Evolutionary conservation across 2,888 invertebrate genomes (phyloP), one percentile per base, ranked within the genome.

Genomic region (Tachina grossa): DNA sequence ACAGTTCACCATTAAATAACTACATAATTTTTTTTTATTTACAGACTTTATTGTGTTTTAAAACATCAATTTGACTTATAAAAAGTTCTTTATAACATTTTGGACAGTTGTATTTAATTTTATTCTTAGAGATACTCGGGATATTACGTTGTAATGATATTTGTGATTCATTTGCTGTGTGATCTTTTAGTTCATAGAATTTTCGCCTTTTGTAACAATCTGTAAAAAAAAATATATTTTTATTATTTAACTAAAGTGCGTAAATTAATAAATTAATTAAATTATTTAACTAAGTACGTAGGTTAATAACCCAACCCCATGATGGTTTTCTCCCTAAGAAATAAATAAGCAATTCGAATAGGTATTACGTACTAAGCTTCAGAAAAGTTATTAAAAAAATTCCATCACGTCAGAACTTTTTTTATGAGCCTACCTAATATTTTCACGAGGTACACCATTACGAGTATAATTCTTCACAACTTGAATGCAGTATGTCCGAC

Each of bases 61-160:
- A 94, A 91, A 97, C 96, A 91, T 98, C 97, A 31, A 96, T 96
- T 6, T 97, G 95, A 13, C 96, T 96, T 87, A 98, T 93, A 89
- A 94, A 94, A 80, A 97, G 92, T 8, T 94, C 94, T 88, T 95
- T 93, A 3, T 94, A 93, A 92, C 98, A 98, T 88, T 92, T 93
- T 11, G 94, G 93, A 91, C 98, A 98, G 88, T 94, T 94, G 93
- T 95, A 97, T 59, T 83, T 83, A 41, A 83, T 65, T 39, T 80
- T 72, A 16, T 85, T 79, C 49, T 84, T 85, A 31, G 43, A 22
- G 16, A 55, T 61, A 14, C 47, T 39, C 6, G 74, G 19, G 39
- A n/a, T 19, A 45, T 6, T 47, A n/a, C 43, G 14, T 71, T 68
- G 19, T 10, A 65, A 53, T 14, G 76, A 39, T 22, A 65, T 16